Base-by-base conservation (phyloP, 2,888 invertebrate genomes). In the Balanococcus diminutus region DNA sequence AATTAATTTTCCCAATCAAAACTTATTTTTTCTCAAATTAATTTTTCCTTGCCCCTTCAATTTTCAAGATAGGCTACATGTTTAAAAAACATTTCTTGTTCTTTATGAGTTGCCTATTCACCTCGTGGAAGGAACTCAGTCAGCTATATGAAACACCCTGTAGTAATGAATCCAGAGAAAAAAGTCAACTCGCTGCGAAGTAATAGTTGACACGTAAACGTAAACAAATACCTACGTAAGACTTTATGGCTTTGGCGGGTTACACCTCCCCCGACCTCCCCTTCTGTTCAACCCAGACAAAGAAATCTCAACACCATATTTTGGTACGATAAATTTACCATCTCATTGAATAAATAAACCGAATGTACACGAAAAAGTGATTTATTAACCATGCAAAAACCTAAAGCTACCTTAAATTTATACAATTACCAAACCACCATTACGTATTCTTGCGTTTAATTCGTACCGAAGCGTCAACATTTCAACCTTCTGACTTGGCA, bases 251-350 rank as follows among this genome's bases (percentile, higher is more conserved):
- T 8, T 56, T 56, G n/a, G n/a, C 56, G 22, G 4, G 56, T 22
- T 19, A 56, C 56, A 19, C 56, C 56, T 2, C 22, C 22, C 4
- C n/a, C 22, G 4, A 9, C 19, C 19, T 22, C 22, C 22, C 0
- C 56, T 8, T 56, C 56, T 22, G 8, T 56, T 9, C 8, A 56
- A 56, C 9, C 22, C 56, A 19, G 19, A 56, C 56, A 56, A 56
- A 56, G 56, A 56, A 56, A 56, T 56, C 22, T 22, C 56, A 56
- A 14, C 72, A 31, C 31, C 72, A 72, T 72, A 72, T 72, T 72
- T 72, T 3, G 72, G 16, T 72, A 28, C 72, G 31, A 72, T 72
- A 56, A 56, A 56, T 56, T 56, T 56, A 11, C 56, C 56, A 56
- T 56, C 22, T 56, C 56, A 56, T 56, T 56, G 56, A 56, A 56